A percentile compares a stretch with the other conserved stretches of the same genome.
Evolutionary conservation across 2,888 invertebrate species (phyloP).

Genomic region (Polia nebulosa): DNA sequence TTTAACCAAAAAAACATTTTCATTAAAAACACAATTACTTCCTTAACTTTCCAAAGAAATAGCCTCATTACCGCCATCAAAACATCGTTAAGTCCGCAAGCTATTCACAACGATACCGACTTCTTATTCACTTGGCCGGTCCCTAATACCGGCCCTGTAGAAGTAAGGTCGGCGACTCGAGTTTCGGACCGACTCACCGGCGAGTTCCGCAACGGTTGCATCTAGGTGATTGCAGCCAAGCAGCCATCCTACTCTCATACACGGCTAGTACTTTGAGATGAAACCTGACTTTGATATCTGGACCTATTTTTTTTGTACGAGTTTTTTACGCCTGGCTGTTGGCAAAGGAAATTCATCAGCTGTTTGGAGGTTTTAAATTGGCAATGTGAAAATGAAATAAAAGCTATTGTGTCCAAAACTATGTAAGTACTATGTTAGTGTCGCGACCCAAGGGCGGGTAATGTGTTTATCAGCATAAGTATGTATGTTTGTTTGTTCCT

Average conservation of each 20-base stretch:
- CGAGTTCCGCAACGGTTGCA: conserved; percentile 67
- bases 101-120: conserved; percentile 44
- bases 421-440: too few relatives aligned
- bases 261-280: conserved; percentile 41
- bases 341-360: background rate
- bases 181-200: conserved; percentile 60
- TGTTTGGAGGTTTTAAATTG: too few relatives aligned
- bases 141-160: conserved; percentile 60
- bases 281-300: conserved; percentile 26
- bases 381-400: too few relatives aligned
- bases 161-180: conserved; percentile 78
- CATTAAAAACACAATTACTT: background rate
- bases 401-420: too few relatives aligned
- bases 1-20: background rate
- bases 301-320: background rate
- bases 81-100: conserved; percentile 59
- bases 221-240: conserved; percentile 66
- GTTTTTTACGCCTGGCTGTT: background rate
- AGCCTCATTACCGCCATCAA: background rate
- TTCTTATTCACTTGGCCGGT: conserved; percentile 11
- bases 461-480: too few relatives aligned
- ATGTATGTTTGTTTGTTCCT: too few relatives aligned
- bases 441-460: too few relatives aligned
- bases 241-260: conserved; percentile 54
- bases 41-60: background rate